phyloP scores from a whole-genome alignment of 53 echinoderm and acorn worm genomes.

The Echinometra lucunter region DNA sequence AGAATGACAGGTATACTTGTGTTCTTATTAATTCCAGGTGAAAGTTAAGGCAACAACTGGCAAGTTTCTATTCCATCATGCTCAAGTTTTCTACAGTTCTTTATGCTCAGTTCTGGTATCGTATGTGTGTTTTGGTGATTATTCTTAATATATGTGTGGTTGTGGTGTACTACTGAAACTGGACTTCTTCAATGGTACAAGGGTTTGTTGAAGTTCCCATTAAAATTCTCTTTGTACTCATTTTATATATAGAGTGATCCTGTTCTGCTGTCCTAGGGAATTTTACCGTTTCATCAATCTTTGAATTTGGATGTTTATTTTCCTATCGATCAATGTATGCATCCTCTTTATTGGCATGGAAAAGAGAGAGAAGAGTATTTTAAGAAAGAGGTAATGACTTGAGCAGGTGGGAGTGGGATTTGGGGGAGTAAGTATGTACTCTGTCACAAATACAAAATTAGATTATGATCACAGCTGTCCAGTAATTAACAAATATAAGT shows the following conservation, averaged over 20 bases:
- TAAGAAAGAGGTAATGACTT: neutral
- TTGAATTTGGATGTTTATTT: neutral
- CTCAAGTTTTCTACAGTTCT: neutral
- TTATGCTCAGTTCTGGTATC: neutral
- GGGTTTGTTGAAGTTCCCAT: neutral
- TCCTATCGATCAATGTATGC: neutral
- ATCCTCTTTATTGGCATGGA: neutral
- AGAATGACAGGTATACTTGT: neutral
- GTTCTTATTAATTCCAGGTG: neutral
- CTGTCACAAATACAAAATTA: neutral
- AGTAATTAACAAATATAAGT: neutral
- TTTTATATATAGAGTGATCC: neutral
- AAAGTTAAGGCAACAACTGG: neutral
- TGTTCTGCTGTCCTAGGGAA: neutral
- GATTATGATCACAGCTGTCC: neutral
- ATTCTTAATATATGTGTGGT: neutral
- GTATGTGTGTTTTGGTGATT: neutral
- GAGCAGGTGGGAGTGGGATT: neutral
- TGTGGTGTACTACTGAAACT: neutral
- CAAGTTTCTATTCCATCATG: neutral
- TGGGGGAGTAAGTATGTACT: neutral
- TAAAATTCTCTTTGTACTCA: neutral
- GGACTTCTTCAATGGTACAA: neutral
- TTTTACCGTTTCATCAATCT: neutral
- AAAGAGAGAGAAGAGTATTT: neutral